Evolutionary conservation across 2,888 invertebrate species (phyloP).

Genomic region (Papilio demoleus): DNA sequence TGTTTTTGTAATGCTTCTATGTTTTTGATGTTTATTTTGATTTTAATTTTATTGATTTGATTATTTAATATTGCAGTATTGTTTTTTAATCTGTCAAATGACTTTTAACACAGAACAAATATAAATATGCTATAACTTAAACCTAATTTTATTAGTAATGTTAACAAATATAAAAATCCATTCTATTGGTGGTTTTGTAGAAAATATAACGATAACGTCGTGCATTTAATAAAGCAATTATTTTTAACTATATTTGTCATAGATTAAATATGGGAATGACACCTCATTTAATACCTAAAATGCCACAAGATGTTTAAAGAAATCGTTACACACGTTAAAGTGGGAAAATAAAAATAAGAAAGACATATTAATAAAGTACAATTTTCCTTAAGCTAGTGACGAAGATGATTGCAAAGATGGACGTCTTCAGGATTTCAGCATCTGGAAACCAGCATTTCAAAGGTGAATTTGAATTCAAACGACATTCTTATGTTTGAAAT

Average conservation of each 20-base stretch:
- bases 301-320: neutral
- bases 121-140: neutral
- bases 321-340: neutral
- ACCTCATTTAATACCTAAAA: neutral
- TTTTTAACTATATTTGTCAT: neutral
- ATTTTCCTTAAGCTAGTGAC: slow-evolving; percentile 67
- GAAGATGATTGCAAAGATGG: slow-evolving; percentile 63
- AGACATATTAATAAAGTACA: slow-evolving; percentile 49
- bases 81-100: neutral
- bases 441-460: slow-evolving; percentile 55
- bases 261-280: neutral
- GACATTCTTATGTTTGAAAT: neutral
- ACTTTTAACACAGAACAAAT: slow-evolving; percentile 1
- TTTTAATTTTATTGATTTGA: neutral
- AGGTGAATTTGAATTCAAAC: neutral
- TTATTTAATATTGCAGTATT: neutral
- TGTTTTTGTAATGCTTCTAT: too few species aligned
- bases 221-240: neutral
- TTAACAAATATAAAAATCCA: neutral
- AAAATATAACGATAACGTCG: neutral
- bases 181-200: neutral
- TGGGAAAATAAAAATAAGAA: neutral
- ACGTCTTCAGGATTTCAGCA: slow-evolving; percentile 71
- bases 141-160: neutral
- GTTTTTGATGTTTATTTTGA: too few species aligned